Conservation (phyloP, 2,797 vertebrate genomes). For the Pseudochromis fuscus region DNA sequence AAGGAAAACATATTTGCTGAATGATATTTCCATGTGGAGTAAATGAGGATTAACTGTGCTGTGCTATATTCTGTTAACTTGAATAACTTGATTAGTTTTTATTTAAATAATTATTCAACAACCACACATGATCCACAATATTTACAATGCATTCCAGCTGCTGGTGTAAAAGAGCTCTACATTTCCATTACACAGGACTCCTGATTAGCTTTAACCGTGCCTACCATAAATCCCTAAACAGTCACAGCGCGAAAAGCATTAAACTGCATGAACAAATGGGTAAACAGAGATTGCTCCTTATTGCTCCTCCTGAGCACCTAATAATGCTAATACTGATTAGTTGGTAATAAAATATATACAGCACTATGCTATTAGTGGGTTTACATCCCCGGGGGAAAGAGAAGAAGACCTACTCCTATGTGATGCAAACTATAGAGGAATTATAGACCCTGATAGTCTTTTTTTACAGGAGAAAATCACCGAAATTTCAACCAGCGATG, state of each 20-base stretch:
- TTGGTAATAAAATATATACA: conserved; percentile 56
- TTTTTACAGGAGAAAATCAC: conserved; percentile 2
- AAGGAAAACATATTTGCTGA: neutral
- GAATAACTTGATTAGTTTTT: neutral
- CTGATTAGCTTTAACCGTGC: conserved; percentile 29
- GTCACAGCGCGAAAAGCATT: conserved; percentile 50
- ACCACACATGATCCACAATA: no score
- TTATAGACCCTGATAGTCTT: conserved; percentile 12
- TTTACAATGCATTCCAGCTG: neutral
- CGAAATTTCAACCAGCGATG: conserved; percentile 38
- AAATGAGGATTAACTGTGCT: neutral
- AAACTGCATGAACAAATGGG: conserved; percentile 49
- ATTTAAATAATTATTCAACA: no score
- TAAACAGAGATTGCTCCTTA: conserved; percentile 51
- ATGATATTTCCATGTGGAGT: neutral
- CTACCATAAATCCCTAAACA: conserved; percentile 54
- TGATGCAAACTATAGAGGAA: conserved; percentile 20
- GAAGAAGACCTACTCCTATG: conserved; percentile 38
- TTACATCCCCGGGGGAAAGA: conserved; percentile 19
- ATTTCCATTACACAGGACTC: conserved; percentile 19
- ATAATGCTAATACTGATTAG: conserved; percentile 63
- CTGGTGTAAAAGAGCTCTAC: conserved; percentile 29
- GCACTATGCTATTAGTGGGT: conserved; percentile 48
- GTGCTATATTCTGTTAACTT: neutral
- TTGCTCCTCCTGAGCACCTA: conserved; percentile 37